These are phyloP conservation scores for Triops cancriformis DNA, from an alignment of 1,140 invertebrate genomes.

Conservation along the genomic window DNA sequence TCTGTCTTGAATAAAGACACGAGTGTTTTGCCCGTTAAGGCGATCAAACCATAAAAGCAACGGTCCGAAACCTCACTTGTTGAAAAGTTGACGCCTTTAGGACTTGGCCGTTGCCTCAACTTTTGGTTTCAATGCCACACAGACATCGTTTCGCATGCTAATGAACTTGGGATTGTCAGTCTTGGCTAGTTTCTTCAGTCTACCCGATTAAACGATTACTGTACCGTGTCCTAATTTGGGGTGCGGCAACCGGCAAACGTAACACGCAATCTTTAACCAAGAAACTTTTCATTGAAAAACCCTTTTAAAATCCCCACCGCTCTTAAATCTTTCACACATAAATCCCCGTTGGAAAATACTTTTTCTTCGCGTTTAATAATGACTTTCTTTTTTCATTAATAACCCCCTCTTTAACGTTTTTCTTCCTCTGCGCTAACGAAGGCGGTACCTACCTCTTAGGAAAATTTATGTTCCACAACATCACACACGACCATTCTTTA, in stretches of 20 bases:
- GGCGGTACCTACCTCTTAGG: background rate
- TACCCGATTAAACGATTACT: background rate
- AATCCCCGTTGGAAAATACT: too few species aligned
- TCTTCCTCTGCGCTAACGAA: background rate
- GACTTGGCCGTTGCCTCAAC: background rate
- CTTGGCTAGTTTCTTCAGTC: background rate
- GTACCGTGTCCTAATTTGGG: background rate
- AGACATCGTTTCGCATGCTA: background rate
- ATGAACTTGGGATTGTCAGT: background rate
- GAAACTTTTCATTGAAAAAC: too few species aligned
- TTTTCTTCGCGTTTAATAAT: background rate
- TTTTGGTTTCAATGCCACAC: background rate
- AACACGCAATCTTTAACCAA: background rate
- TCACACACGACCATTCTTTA: background rate
- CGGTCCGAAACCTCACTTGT: background rate
- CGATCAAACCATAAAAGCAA: background rate
- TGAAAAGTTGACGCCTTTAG: slow-evolving; percentile 1
- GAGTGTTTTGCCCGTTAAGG: background rate
- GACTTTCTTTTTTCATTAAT: too few species aligned
- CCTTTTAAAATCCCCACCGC: too few species aligned
- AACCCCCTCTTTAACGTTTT: background rate
- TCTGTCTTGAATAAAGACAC: background rate
- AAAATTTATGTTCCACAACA: slow-evolving; percentile 2
- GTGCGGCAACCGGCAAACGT: background rate
- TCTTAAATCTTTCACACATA: too few species aligned